Evolutionary conservation across 2,113 vertebrate genomes (phyloP), one percentile per base, ranked within the genome.

Genomic region (Nesoenas mayeri): DNA sequence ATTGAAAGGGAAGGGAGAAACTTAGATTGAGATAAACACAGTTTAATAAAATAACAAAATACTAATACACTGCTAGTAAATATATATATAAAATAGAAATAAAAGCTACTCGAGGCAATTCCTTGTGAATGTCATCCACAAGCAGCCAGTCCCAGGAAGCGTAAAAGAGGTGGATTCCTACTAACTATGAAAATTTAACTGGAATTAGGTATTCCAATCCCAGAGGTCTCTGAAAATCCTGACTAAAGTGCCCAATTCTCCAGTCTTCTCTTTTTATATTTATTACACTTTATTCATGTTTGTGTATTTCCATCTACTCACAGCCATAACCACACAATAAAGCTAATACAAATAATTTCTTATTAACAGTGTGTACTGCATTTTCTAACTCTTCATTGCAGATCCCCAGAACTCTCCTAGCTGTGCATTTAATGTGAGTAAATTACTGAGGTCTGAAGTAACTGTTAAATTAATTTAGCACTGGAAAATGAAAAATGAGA

Each of bases 391-490:
- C 42, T 73, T 85, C 22, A 57, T 18, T 90, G 54, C 25, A 70
- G 64, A 80, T 66, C 21, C 32, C 8, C 57, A 54, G 24, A 92
- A 58, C 17, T 80, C 40, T 90, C 58, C 69, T 69, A 91, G 56
- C 56, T 78, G 60, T 66, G 28, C 21, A 5, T 85, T 93, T 94
- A 74, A 60, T 1, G 0, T 25, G 29, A 88, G 47, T 32, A 85
- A 95, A 93, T 79, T 89, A 89, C 50, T 36, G 74, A 91, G 31
- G 48, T 85, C 70, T 89, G 79, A 91, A 84, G 34, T 53, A 96
- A 64, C 74, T 34, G 51, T 72, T 82, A 81, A 95, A 93, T 90
- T 89, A 96, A 96, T 94, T 92, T 85, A 90, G 51, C 50, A 77
- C 64, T 58, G 36, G 36, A 85, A 95, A 79, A 94, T 83, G 66